Base-by-base conservation (phyloP, 1,140 invertebrate genomes). In the Meloidogyne hapla region DNA sequence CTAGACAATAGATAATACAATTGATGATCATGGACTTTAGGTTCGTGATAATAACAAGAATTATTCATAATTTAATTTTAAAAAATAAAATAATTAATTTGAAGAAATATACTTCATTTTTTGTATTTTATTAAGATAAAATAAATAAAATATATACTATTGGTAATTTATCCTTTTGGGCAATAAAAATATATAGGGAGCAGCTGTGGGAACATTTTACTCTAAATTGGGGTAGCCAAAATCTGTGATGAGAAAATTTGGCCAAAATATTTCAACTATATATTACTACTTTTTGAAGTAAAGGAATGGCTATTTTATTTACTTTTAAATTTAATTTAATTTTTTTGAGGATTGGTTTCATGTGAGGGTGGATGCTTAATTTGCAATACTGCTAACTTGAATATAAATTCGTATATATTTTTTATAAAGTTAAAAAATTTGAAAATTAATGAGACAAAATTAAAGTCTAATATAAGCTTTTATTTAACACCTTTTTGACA, bases 11-110 rank as follows among this genome's bases (percentile, higher is more conserved):
- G 77, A 42, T 74, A 84, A 76, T 87, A 86, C 8, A 86, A 80
- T 42, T 84, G 80, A 69, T 84, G 77, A 73, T 86, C 85, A 62
- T 86, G 85, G 2, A 87, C 81, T 77, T 81, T 83, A 18, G 85
- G 85, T 64, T 86, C 85, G 68, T 86, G 85, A 72, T 85, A 86
- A 68, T 83, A 86, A 40, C 48, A 56, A 0, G 48, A 18, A n/a
- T 56, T n/a, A 56, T 56, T 56, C 48, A 56, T 56, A 15, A 33
- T 33, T n/a, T 33, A 33, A 33, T 33, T 33, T 33, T 33, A 56
- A 56, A 56, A n/a, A 6, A 6, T n/a, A 56, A 56, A 48, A 18
- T 13, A 13, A 48, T 18, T 5, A 12, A 42, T 5, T 48, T 13
- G 5, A 48, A 18, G 5, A 48, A 48, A 48, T 4, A 48, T 48